Evolutionary conservation across 2,113 vertebrate species (phyloP).

Genomic region (Peromyscus polionotus): DNA sequence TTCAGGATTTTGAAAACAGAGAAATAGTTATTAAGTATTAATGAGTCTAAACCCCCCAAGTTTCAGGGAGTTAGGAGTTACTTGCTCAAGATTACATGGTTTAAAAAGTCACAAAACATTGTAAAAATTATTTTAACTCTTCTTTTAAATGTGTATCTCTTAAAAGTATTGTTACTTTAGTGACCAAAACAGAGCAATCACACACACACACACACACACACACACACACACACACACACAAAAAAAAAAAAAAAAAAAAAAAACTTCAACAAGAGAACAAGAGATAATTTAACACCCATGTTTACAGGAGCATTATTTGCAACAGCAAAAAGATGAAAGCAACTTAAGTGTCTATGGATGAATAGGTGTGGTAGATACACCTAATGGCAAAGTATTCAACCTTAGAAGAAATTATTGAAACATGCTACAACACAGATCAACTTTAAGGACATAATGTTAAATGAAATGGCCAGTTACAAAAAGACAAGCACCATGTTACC

Average conservation of each 20-base stretch:
- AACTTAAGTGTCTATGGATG: not conserved
- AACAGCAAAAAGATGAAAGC: not conserved
- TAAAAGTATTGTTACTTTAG: not conserved
- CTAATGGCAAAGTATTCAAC: not conserved
- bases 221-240: too few relatives aligned
- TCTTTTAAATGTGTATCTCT: not conserved
- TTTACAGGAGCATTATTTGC: not conserved
- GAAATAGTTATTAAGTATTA: not conserved
- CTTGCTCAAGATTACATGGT: not conserved
- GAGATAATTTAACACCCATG: too few relatives aligned
- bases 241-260: constrained; percentile 2
- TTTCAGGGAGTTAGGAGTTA: not conserved
- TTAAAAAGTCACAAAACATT: not conserved
- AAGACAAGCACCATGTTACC: not conserved
- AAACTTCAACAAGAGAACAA: not conserved
- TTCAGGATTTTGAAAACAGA: not conserved
- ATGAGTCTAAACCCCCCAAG: not conserved
- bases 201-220: too few relatives aligned
- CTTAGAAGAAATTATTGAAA: constrained; percentile 58
- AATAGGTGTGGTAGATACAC: not conserved
- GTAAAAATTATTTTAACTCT: not conserved
- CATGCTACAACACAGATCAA: not conserved
- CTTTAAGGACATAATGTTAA: not conserved
- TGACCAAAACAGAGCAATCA: not conserved
- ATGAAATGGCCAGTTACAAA: constrained; percentile 7